A percentile compares a stretch with the other conserved stretches of the same genome.
Evolutionary conservation across 2,888 invertebrate genomes (phyloP).

Genomic region (Netelia melanura): DNA sequence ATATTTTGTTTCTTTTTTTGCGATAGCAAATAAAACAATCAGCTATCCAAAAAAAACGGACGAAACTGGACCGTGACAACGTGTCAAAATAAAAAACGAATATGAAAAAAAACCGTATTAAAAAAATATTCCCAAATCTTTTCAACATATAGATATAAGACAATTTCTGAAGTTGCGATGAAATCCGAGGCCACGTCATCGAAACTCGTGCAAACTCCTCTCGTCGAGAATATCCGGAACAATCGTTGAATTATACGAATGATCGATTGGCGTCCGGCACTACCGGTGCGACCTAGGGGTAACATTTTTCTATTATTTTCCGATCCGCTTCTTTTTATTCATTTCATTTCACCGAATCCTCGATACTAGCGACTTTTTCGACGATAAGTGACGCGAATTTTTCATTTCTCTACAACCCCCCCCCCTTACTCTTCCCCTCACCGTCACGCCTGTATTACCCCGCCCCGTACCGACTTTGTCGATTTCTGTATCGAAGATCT

Average conservation of each 20-base stretch:
- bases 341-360: constrained; percentile 37
- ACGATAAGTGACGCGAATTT: constrained; percentile 58
- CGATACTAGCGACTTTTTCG: constrained; percentile 47
- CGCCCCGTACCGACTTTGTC: constrained; percentile 5
- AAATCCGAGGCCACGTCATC: no score
- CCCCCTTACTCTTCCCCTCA: not conserved
- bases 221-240: constrained; percentile 42
- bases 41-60: no score
- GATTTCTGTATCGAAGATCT: constrained; percentile 17
- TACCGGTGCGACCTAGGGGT: constrained; percentile 12
- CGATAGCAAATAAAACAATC: no score
- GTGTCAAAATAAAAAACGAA: no score
- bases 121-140: no score
- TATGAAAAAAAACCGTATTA: no score
- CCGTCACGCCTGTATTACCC: not conserved
- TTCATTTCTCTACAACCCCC: not conserved
- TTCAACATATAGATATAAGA: no score
- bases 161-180: no score
- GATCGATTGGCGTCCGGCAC: constrained; percentile 48
- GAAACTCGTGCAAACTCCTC: not conserved
- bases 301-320: constrained; percentile 15
- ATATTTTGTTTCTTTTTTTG: no score
- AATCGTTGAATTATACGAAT: constrained; percentile 47
- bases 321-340: constrained; percentile 16
- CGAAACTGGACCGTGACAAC: no score